Conservation (phyloP, 1,140 invertebrate species). For the Euwallacea fornicatus region DNA sequence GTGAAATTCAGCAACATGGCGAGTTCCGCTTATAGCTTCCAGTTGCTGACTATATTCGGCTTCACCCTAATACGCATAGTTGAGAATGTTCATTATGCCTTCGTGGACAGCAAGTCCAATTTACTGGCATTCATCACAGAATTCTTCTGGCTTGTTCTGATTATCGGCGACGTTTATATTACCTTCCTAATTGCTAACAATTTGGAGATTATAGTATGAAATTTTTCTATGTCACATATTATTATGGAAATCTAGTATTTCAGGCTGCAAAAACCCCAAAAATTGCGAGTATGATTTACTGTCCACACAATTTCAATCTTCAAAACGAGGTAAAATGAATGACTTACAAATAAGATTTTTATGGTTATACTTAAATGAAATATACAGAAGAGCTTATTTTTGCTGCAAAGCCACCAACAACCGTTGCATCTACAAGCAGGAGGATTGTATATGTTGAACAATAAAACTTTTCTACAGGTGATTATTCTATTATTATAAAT, state of each 20-base stretch:
- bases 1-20: conserved; percentile 18
- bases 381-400: conserved; percentile 25
- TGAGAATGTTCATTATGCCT: conserved; percentile 18
- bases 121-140: conserved; percentile 2
- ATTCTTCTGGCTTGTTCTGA: conserved; percentile 18
- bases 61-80: conserved; percentile 16
- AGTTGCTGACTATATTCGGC: conserved; percentile 9
- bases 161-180: conserved; percentile 18
- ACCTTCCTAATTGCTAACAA: conserved; percentile 19
- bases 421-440: conserved; percentile 19
- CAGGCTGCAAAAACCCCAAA: conserved; percentile 19
- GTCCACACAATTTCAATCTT: conserved; percentile 1
- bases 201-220: conserved; percentile 1
- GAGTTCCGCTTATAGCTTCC: conserved; percentile 24
- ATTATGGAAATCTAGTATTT: conserved; percentile 20
- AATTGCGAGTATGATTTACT: conserved; percentile 26
- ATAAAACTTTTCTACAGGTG: conserved; percentile 33
- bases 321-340: conserved; percentile 17
- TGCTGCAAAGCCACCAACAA: conserved; percentile 31
- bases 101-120: conserved; percentile 8
- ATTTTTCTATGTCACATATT: background rate
- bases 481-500: background rate
- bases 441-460: conserved; percentile 26
- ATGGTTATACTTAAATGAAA: background rate
- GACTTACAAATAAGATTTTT: background rate